A percentile compares a stretch with the other conserved stretches of the same genome.
Evolutionary conservation across 2,888 invertebrate genomes (phyloP).

Genomic region (Drosophila kanekoi): DNA sequence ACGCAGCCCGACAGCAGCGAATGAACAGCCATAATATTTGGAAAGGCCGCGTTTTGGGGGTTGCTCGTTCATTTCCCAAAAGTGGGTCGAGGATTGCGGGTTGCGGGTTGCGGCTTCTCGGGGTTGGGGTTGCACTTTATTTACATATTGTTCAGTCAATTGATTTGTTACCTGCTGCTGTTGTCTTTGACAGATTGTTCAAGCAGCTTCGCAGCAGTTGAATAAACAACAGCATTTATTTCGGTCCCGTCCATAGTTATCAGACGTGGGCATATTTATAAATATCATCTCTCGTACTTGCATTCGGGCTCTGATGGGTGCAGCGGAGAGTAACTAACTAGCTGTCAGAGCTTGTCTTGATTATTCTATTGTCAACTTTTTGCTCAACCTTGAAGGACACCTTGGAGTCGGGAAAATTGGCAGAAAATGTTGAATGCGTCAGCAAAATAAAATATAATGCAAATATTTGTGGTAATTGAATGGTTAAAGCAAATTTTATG

Average conservation of each 20-base stretch:
- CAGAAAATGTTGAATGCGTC: no score
- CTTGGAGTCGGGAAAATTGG: not conserved
- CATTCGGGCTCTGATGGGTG: not conserved
- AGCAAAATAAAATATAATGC: no score
- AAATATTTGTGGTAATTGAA: no score
- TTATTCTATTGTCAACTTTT: not conserved
- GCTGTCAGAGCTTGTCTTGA: constrained; percentile 1
- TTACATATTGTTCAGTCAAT: constrained; percentile 80
- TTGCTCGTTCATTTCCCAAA: constrained; percentile 2
- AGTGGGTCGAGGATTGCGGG: not conserved
- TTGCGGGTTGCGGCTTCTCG: not conserved
- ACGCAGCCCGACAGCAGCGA: constrained; percentile 19
- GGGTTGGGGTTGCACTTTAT: constrained; percentile 56
- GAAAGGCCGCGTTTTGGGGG: constrained; percentile 16
- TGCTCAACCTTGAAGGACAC: no score
- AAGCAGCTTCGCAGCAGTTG: constrained; percentile 55
- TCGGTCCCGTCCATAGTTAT: not conserved
- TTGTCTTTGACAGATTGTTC: constrained; percentile 77
- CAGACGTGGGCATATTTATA: constrained; percentile 1
- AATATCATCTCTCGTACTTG: not conserved
- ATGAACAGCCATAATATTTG: constrained; percentile 45
- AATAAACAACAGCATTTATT: constrained; percentile 49
- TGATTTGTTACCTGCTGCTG: constrained; percentile 76
- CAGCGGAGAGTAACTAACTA: constrained; percentile 1
- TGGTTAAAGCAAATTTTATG: no score